phyloP scores from a whole-genome alignment of 2,113 vertebrate species.

The Macquaria ambigua region DNA sequence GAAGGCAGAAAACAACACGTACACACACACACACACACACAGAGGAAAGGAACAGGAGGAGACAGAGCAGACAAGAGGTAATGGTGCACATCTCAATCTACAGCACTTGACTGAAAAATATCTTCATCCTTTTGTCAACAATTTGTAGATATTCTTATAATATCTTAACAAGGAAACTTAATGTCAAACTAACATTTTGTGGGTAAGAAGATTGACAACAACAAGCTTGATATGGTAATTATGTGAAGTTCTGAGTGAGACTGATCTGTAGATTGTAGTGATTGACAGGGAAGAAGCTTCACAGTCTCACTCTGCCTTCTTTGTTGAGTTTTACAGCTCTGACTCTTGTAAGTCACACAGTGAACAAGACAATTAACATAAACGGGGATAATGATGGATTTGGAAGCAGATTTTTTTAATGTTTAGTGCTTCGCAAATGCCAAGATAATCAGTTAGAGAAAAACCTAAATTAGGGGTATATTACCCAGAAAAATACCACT shows the following conservation, averaged over 20 bases:
- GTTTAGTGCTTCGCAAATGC: background rate
- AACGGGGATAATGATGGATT: slow-evolving; percentile 28
- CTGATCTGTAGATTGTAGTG: background rate
- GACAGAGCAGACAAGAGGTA: background rate
- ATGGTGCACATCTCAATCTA: background rate
- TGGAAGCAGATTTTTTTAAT: background rate
- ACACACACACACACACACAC: background rate
- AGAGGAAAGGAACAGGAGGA: background rate
- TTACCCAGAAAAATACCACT: background rate
- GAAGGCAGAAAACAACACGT: background rate
- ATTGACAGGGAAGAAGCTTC: background rate
- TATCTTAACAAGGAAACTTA: background rate
- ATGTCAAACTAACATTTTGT: background rate
- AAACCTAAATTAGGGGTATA: background rate
- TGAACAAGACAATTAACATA: slow-evolving; percentile 15
- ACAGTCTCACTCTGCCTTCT: background rate
- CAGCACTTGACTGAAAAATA: background rate
- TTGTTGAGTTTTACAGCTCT: background rate
- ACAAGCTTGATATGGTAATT: background rate
- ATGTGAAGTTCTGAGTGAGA: background rate
- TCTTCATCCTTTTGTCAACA: background rate
- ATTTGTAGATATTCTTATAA: background rate
- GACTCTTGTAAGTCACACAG: background rate
- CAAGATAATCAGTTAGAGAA: background rate
- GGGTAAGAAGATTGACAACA: no score